Base-by-base conservation (phyloP, 2,113 vertebrate genomes). In the Leptosomus discolor region DNA sequence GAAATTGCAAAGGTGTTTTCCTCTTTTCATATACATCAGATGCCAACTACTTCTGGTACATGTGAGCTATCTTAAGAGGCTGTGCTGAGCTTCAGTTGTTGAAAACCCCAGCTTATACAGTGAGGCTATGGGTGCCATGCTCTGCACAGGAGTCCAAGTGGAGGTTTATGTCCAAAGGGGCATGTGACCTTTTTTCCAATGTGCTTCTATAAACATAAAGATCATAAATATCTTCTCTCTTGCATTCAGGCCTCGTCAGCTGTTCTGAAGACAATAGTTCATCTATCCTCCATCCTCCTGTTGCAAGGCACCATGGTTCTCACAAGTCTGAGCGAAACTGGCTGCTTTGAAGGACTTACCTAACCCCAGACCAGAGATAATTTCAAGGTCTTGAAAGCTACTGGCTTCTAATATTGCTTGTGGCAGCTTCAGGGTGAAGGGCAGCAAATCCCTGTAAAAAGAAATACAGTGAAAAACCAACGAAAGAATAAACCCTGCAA, bases 391-490 rank as follows among this genome's bases (percentile, higher is more conserved):
- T 86, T 98, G 97, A 94, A 94, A 98, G 95, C 96, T 99, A 43
- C 76, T 98, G 88, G 99, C 98, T 86, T 97, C 98, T n/a, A 98
- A 92, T 96, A 99, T 98, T 82, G 98, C 98, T 94, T 95, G 96
- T n/a, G 99, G 99, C 94, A 99, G 96, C 96, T 98, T 98, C 95
- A 99, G 97, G 0, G 98, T 98, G 92, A 98, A 98, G 19, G 99
- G 98, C 85, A 99, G 98, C 90, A 99, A 98, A 97, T 99, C 99
- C 93, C 99, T 99, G 97, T 69, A 92, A 91, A 95, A 96, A 91
- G 32, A 95, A 95, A 91, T 18, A 76, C 22, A 60, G 20, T 51
- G 14, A 34, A 85, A 91, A 76, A 69, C 1, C 29, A 85, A n/a
- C 4, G 16, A 46, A 78, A 90, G 16, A 43, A 80, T 36, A 53